Evolutionary conservation across 2,113 vertebrate genomes (phyloP), one percentile per base, ranked within the genome.

Genomic region (Gallinago jamesoni): DNA sequence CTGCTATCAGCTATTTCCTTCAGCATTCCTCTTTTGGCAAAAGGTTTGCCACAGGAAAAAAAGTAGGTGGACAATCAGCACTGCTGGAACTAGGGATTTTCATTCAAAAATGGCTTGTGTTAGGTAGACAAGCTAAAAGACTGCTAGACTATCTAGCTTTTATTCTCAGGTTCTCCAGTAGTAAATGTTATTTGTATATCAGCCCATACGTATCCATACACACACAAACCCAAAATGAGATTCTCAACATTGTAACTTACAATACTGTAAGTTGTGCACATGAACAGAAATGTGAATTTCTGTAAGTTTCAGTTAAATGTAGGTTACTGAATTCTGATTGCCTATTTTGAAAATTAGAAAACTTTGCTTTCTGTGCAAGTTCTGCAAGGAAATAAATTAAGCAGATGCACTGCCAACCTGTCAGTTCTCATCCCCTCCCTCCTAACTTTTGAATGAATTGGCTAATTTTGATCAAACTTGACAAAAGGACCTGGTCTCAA

Each of bases 401-500:
- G 83, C 66, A 94, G 62, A 88, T 69, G 39, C 35, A 68, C 45
- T 69, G 31, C 41, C 70, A 86, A 75, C 41, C 45, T 88, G 88
- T 55, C 37, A 43, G 19, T 70, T 95, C 72, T 90, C 68, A 86
- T 53, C 55, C 37, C 25, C 59, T 88, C 75, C 37, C 68, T 83
- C 68, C 18, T 20, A 92, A 89, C 50, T 89, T 90, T n/a, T 47
- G 59, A 90, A 89, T 70, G 63, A 95, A 92, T 50, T 84, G 86
- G 79, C 83, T 94, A 90, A 93, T 97, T 97, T 93, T 81, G 57
- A 93, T 83, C 48, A 79, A 84, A 91, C 72, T 69, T 92, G 67
- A 97, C 59, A 55, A 90, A 89, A 90, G 63, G 89, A 70, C 79
- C 56, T 33, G 5, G 89, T 89, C 83, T 94, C 63, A 92, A 90